Conservation (phyloP, 2,797 vertebrate genomes). For the Coilia nasus region DNA sequence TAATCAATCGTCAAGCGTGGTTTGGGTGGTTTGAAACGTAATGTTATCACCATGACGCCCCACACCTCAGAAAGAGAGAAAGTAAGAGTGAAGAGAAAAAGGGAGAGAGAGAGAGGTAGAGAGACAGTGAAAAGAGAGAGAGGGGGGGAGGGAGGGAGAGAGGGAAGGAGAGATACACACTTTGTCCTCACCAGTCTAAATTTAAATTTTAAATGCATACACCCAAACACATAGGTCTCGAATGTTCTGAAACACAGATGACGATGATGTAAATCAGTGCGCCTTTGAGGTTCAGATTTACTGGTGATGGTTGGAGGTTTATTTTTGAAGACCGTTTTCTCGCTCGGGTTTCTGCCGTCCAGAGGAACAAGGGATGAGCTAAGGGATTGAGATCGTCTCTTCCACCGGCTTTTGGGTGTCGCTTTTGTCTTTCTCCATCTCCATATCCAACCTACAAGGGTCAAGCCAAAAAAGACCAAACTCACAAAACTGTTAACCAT, state of each 20-base stretch:
- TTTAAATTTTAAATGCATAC: slow-evolving; percentile 31
- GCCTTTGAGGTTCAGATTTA: slow-evolving; percentile 38
- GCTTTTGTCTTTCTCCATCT: slow-evolving; percentile 65
- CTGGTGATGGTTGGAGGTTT: slow-evolving; percentile 30
- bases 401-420: slow-evolving; percentile 71
- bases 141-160: not conserved
- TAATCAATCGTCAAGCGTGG: too few relatives aligned
- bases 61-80: not conserved
- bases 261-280: slow-evolving; percentile 39
- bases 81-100: slow-evolving; percentile 30
- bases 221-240: slow-evolving; percentile 37
- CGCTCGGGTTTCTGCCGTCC: slow-evolving; percentile 41
- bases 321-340: slow-evolving; percentile 21
- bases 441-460: slow-evolving; percentile 69
- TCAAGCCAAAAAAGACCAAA: not conserved
- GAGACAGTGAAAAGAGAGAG: slow-evolving; percentile 31
- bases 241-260: slow-evolving; percentile 46
- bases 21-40: not conserved
- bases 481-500: not conserved
- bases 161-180: slow-evolving; percentile 45
- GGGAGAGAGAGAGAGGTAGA: slow-evolving; percentile 34
- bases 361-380: slow-evolving; percentile 43
- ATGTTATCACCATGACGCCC: not conserved
- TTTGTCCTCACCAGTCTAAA: slow-evolving; percentile 45
- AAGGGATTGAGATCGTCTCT: slow-evolving; percentile 75